Conservation (phyloP, 2,888 invertebrate species). For the Andricus curvator region DNA sequence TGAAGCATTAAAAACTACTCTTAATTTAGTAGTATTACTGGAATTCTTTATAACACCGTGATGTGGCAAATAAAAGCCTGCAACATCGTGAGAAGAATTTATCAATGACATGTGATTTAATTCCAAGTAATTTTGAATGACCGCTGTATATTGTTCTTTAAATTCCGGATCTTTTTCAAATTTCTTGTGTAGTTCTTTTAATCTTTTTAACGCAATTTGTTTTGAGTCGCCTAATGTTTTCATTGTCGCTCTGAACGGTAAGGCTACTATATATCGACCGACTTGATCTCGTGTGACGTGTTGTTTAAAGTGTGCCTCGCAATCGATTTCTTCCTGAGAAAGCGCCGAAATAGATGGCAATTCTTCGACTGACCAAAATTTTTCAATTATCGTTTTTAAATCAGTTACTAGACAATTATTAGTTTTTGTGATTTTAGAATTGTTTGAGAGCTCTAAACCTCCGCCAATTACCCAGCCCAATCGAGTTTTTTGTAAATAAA, state of each 20-base stretch:
- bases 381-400: too few species aligned
- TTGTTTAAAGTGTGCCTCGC: constrained; percentile 51
- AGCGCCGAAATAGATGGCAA: too few species aligned
- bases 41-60: constrained; percentile 21
- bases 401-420: too few species aligned
- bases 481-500: too few species aligned
- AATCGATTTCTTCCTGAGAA: constrained; percentile 44
- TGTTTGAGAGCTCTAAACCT: too few species aligned
- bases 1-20: constrained; percentile 44
- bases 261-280: constrained; percentile 54
- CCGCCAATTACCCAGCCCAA: too few species aligned
- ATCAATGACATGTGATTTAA: constrained; percentile 39
- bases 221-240: constrained; percentile 44
- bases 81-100: neutral
- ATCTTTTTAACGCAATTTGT: constrained; percentile 43
- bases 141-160: constrained; percentile 24
- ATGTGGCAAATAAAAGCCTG: constrained; percentile 41
- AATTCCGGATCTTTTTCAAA: constrained; percentile 42
- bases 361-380: too few species aligned
- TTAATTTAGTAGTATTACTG: constrained; percentile 21
- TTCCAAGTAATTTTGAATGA: constrained; percentile 37
- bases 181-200: constrained; percentile 41
- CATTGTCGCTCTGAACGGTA: constrained; percentile 48
- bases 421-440: too few species aligned
- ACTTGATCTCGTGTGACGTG: constrained; percentile 35